A percentile compares a stretch with the other conserved stretches of the same genome.
Evolutionary conservation across 1,140 invertebrate genomes (phyloP).

Genomic region (Tetranychus urticae): DNA sequence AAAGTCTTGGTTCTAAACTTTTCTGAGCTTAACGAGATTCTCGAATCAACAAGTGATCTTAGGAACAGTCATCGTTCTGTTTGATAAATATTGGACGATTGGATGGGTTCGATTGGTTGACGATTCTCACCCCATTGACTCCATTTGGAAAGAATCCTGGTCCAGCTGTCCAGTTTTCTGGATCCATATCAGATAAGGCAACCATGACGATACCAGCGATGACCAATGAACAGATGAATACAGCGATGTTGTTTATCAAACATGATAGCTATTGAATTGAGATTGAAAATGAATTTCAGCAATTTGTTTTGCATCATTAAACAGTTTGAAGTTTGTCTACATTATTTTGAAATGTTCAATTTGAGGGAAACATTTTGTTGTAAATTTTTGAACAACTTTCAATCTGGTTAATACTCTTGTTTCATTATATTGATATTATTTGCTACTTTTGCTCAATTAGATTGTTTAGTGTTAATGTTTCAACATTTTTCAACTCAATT

Average conservation of each 20-base stretch:
- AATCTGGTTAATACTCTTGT: too few species aligned
- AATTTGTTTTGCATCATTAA: background rate
- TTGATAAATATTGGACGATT: background rate
- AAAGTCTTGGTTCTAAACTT: too few species aligned
- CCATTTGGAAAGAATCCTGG: conserved; percentile 21
- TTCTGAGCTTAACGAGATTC: too few species aligned
- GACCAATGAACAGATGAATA: conserved; percentile 18
- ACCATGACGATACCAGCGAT: conserved; percentile 21
- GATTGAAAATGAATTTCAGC: background rate
- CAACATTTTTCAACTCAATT: too few species aligned
- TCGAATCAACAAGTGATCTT: too few species aligned
- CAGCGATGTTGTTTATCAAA: conserved; percentile 18
- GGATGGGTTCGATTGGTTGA: background rate
- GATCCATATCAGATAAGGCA: conserved; percentile 20
- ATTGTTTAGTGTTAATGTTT: too few species aligned
- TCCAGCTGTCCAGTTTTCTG: conserved; percentile 22
- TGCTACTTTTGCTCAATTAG: too few species aligned
- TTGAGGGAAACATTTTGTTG: background rate
- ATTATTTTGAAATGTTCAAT: background rate
- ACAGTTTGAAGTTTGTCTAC: background rate
- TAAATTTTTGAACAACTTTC: too few species aligned
- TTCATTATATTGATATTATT: too few species aligned
- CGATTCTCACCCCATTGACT: conserved; percentile 8
- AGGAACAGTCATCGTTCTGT: background rate
- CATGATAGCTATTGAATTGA: conserved; percentile 16